Evolutionary conservation across 2,888 invertebrate genomes (phyloP), one percentile per base, ranked within the genome.

Genomic region (Coleophora flavipennella): DNA sequence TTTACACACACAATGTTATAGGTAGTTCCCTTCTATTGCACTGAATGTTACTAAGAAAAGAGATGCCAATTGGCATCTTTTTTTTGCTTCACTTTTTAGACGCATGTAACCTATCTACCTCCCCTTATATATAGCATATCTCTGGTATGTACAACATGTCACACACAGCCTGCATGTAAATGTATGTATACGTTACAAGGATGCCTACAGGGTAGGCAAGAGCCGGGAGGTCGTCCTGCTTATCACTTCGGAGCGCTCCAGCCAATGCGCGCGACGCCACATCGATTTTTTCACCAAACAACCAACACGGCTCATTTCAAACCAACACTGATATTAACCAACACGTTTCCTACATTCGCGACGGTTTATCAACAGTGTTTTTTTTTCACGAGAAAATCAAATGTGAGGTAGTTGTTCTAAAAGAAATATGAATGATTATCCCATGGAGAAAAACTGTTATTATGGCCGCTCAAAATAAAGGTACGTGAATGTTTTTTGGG

Each of bases 401-500:
- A 48, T 52, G 62, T 65, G 63, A 56, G 58, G 67, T 68, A 74
- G 71, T 70, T 73, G 51, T 64, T 57, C 60, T 61, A 55, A 53
- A 47, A 53, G 55, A 50, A 45, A 54, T 62, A 68, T 78, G 66
- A 60, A 81, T 81, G 79, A 62, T 58, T 57, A 62, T 59, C 50
- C 49, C 50, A 57, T 42, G 50, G 48, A 56, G 58, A 58, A 56
- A 20, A 59, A 62, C 48, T 49, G 67, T 55, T 47, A n/a, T n/a
- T n/a, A 81, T 81, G 83, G 83, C 79, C 55, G 75, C 77, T 43
- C 67, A 70, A 75, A 81, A 77, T 78, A 83, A 75, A 77, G 75
- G 83, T 81, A 58, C 50, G 72, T 62, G 20, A 3, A 20, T 6
- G 6, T 4, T 20, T 20, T 20, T 20, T 20, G 20, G 20, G 6